These are phyloP conservation scores for Anolis carolinensis DNA, from an alignment of 2,113 vertebrate species.

Conservation along the genomic window DNA sequence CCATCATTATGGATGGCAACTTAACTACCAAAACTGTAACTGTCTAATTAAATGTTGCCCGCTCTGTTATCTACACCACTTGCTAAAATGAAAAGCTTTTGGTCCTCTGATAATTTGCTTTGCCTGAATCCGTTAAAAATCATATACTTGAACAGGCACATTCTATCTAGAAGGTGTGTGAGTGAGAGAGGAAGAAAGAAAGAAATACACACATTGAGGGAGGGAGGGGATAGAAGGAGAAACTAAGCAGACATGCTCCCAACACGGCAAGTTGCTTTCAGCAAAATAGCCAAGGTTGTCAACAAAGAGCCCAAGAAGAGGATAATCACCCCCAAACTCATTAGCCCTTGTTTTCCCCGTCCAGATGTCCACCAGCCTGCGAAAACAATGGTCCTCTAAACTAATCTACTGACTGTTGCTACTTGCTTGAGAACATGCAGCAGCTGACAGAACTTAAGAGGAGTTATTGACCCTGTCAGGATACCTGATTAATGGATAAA, in stretches of 20 bases:
- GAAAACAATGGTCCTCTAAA: constrained; percentile 65
- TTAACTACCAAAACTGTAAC: constrained; percentile 72
- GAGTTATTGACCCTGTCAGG: constrained; percentile 91
- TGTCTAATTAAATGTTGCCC: constrained; percentile 66
- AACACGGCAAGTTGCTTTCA: constrained; percentile 49
- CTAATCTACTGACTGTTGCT: constrained; percentile 72
- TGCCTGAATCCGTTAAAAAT: constrained; percentile 32
- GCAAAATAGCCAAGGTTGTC: constrained; percentile 65
- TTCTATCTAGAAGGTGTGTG: constrained; percentile 36
- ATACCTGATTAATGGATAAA: constrained; percentile 96
- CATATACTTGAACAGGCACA: constrained; percentile 13
- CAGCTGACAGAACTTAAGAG: constrained; percentile 81
- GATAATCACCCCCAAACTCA: constrained; percentile 55
- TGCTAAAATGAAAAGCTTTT: constrained; percentile 64
- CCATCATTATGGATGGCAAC: constrained; percentile 65
- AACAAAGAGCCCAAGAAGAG: constrained; percentile 47
- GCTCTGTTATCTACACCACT: constrained; percentile 65
- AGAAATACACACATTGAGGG: not conserved
- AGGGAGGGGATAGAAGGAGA: constrained; percentile 3
- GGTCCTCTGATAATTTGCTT: constrained; percentile 51
- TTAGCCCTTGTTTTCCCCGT: constrained; percentile 68
- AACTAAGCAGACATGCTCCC: constrained; percentile 42
- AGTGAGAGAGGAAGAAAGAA: not conserved
- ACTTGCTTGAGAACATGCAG: constrained; percentile 77
- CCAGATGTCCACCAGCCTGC: constrained; percentile 63